A percentile compares a stretch with the other conserved stretches of the same genome.
phyloP scores from a whole-genome alignment of 2,888 invertebrate species.

The Creontiades dilutus region DNA sequence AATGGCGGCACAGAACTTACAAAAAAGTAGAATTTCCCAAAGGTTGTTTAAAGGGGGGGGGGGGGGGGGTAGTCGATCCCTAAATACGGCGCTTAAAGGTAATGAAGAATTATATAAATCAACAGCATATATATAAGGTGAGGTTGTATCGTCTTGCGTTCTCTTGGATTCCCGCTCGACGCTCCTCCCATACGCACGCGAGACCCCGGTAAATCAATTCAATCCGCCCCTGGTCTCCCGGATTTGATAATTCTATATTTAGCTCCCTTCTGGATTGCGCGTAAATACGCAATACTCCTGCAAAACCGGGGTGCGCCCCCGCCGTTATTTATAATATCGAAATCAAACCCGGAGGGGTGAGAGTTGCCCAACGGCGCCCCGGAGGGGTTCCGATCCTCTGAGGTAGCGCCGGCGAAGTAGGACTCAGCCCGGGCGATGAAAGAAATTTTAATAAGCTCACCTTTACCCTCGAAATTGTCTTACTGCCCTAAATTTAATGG shows the following conservation, averaged over 20 bases:
- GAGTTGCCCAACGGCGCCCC: background rate
- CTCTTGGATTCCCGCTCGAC: background rate
- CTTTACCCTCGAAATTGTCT: constrained; percentile 27
- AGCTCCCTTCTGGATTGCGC: background rate
- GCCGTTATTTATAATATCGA: constrained; percentile 39
- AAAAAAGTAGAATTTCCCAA: too few species aligned
- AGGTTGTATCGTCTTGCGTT: too few species aligned
- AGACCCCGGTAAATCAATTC: background rate
- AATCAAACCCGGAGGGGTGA: background rate
- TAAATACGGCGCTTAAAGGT: too few species aligned
- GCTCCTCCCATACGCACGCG: background rate
- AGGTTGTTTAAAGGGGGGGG: too few species aligned
- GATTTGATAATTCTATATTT: constrained; percentile 10
- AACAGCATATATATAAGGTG: too few species aligned
- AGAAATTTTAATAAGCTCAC: constrained; percentile 61
- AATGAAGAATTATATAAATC: too few species aligned
- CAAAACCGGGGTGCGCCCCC: constrained; percentile 31
- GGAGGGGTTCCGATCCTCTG: constrained; percentile 1
- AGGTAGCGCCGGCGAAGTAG: constrained; percentile 33
- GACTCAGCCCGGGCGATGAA: background rate
- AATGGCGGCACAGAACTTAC: too few species aligned
- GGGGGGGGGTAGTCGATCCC: too few species aligned
- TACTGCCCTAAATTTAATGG: constrained; percentile 12
- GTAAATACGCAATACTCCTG: constrained; percentile 14
- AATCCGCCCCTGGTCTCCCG: background rate